These are phyloP conservation scores for Neelides folsomi DNA, from an alignment of 2,888 invertebrate species.

Conservation along the genomic window DNA sequence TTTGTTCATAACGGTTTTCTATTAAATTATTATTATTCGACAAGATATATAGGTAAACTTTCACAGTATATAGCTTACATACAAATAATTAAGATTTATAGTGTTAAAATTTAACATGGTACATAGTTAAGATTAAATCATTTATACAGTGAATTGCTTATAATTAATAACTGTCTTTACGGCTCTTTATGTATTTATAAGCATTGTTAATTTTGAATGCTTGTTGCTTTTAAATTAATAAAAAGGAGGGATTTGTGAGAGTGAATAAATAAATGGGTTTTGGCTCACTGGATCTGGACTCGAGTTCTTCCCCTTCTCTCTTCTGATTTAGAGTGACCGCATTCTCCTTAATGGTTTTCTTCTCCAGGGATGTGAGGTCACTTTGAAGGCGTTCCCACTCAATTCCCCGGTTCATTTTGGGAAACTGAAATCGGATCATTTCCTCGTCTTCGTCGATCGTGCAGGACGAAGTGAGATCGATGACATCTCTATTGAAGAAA, in stretches of 20 bases:
- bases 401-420: slow-evolving; percentile 41
- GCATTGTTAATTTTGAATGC: no score
- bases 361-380: slow-evolving; percentile 14
- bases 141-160: no score
- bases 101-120: no score
- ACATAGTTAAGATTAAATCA: no score
- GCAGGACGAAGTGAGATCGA: slow-evolving; percentile 51
- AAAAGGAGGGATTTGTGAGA: neutral
- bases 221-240: neutral
- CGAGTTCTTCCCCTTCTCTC: slow-evolving; percentile 44
- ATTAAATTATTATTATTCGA: no score
- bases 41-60: no score
- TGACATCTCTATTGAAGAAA: slow-evolving; percentile 50
- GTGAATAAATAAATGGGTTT: slow-evolving; percentile 32
- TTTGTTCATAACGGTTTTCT: slow-evolving; percentile 38
- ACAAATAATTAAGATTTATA: no score
- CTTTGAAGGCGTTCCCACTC: slow-evolving; percentile 21
- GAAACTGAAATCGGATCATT: slow-evolving; percentile 50
- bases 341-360: slow-evolving; percentile 41
- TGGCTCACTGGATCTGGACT: slow-evolving; percentile 38
- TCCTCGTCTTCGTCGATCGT: slow-evolving; percentile 46
- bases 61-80: no score
- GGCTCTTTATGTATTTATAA: no score
- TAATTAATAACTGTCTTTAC: no score
- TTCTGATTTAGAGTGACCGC: slow-evolving; percentile 47